Evolutionary conservation across 1,140 invertebrate species (phyloP).

Genomic region (Aphaenogaster floridana): DNA sequence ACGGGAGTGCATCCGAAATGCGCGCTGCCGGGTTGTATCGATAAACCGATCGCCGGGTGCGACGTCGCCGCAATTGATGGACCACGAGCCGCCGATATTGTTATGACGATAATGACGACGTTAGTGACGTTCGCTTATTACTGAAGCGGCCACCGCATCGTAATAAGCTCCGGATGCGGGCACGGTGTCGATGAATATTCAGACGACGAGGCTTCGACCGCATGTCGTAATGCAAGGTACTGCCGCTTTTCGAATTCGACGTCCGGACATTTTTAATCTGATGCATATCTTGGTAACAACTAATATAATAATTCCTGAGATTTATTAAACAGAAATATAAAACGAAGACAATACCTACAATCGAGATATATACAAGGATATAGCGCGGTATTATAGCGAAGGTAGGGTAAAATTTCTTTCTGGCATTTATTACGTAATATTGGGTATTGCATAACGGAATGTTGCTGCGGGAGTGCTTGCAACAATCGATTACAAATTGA

Average conservation of each 20-base stretch:
- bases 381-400: background rate
- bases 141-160: slow-evolving; percentile 62
- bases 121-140: slow-evolving; percentile 75
- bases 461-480: background rate
- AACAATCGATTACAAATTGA: slow-evolving; percentile 31
- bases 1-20: slow-evolving; percentile 27
- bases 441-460: background rate
- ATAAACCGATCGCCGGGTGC: slow-evolving; percentile 38
- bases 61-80: slow-evolving; percentile 68
- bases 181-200: slow-evolving; percentile 72
- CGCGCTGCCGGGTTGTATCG: slow-evolving; percentile 27
- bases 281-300: background rate
- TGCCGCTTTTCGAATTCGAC: background rate
- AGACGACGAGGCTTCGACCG: slow-evolving; percentile 10
- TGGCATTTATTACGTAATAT: background rate
- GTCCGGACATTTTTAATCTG: background rate
- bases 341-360: background rate
- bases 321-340: background rate
- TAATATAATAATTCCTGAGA: background rate
- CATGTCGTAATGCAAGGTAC: slow-evolving; percentile 5
- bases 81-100: slow-evolving; percentile 66
- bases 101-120: slow-evolving; percentile 74
- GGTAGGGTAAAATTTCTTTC: background rate
- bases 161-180: slow-evolving; percentile 63
- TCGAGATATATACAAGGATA: background rate